phyloP scores from a whole-genome alignment of 2,888 invertebrate genomes.

The Idaea aversata region DNA sequence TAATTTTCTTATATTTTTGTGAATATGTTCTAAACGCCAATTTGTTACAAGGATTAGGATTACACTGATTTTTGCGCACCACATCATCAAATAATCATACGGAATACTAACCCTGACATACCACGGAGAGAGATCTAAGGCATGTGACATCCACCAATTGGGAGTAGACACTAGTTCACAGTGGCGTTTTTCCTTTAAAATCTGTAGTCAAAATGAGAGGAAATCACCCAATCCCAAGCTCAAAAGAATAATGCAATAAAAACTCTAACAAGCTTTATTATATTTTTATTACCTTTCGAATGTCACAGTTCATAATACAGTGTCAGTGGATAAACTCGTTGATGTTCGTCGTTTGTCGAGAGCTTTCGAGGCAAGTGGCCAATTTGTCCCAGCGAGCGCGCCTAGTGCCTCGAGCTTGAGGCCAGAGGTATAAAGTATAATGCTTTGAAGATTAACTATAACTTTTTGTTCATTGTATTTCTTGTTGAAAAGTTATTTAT shows the following conservation, averaged over 20 bases:
- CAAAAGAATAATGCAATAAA: background rate
- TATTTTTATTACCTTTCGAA: background rate
- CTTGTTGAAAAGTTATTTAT: background rate
- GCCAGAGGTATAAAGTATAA: background rate
- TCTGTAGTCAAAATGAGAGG: no score
- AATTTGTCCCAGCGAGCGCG: background rate
- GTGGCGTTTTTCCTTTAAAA: no score
- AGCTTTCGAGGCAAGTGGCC: background rate
- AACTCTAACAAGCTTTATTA: background rate
- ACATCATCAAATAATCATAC: no score
- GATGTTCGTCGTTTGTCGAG: background rate
- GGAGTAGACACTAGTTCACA: no score
- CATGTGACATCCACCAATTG: no score
- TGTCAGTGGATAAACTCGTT: background rate
- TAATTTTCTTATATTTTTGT: no score
- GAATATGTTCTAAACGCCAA: no score
- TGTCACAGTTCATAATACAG: background rate
- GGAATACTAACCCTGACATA: no score
- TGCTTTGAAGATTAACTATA: background rate
- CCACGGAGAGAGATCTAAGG: no score
- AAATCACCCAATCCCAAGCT: no score
- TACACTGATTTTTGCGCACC: no score
- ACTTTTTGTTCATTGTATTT: background rate
- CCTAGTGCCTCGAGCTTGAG: background rate
- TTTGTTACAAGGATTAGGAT: no score